A percentile compares a stretch with the other conserved stretches of the same genome.
These are phyloP conservation scores for Caenorhabditis briggsae DNA, from an alignment of 1,140 invertebrate species.

Conservation along the genomic window DNA sequence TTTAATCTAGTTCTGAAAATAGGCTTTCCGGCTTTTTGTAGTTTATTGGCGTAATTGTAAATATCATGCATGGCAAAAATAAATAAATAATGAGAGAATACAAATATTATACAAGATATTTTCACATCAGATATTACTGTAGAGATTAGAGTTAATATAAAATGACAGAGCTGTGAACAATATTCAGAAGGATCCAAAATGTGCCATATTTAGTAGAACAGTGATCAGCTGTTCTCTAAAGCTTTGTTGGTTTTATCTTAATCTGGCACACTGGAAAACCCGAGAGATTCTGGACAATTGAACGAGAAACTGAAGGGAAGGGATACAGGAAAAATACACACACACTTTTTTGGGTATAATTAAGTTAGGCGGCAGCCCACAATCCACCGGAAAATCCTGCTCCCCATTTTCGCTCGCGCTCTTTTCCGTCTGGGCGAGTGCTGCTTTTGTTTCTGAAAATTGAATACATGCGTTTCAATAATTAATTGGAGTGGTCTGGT, in stretches of 20 bases:
- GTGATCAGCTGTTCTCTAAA: not conserved
- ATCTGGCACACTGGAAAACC: conserved; percentile 30
- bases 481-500: too few species aligned
- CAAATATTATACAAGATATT: too few species aligned
- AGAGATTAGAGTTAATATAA: not conserved
- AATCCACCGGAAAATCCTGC: conserved; percentile 63
- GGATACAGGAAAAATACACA: not conserved
- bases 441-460: conserved; percentile 38
- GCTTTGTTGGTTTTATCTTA: not conserved
- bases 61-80: not conserved
- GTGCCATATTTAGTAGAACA: too few species aligned
- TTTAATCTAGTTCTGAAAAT: not conserved
- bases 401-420: conserved; percentile 57
- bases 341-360: conserved; percentile 3
- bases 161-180: too few species aligned
- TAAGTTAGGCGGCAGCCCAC: conserved; percentile 61
- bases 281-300: conserved; percentile 9
- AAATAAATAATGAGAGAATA: too few species aligned
- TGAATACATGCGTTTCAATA: too few species aligned
- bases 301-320: not conserved
- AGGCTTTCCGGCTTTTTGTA: not conserved
- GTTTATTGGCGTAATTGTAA: not conserved
- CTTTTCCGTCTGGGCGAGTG: conserved; percentile 46
- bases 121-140: not conserved
- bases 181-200: too few species aligned